These are phyloP conservation scores for Bufotes viridis DNA, from an alignment of 2,797 vertebrate species.

Conservation along the genomic window DNA sequence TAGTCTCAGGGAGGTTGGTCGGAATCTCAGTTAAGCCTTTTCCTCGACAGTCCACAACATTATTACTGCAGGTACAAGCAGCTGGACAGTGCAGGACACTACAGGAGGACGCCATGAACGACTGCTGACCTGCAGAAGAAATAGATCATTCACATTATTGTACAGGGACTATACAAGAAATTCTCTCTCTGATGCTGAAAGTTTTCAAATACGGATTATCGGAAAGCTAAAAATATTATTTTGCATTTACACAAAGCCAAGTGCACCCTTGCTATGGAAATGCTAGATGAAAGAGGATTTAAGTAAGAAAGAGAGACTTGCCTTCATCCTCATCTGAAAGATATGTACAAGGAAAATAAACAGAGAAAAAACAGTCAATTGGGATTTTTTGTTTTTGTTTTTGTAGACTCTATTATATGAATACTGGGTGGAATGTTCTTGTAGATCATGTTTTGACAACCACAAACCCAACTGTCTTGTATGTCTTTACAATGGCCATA, in stretches of 20 bases:
- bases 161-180: background rate
- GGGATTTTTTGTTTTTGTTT: background rate
- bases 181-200: background rate
- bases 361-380: slow-evolving; percentile 73
- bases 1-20: slow-evolving; percentile 95
- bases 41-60: slow-evolving; percentile 96
- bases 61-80: slow-evolving; percentile 96
- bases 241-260: background rate
- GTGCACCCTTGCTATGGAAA: background rate
- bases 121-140: slow-evolving; percentile 85
- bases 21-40: slow-evolving; percentile 95
- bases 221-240: background rate
- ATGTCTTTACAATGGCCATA: background rate
- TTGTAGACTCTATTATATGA: background rate
- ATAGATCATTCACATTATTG: slow-evolving; percentile 46
- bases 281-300: slow-evolving; percentile 8
- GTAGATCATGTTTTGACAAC: background rate
- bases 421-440: background rate
- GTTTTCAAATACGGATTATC: background rate
- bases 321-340: slow-evolving; percentile 91
- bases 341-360: slow-evolving; percentile 73
- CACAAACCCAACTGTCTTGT: background rate
- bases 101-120: slow-evolving; percentile 88
- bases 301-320: slow-evolving; percentile 77
- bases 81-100: slow-evolving; percentile 94